These are phyloP conservation scores for Poecilus cupreus DNA, from an alignment of 2,888 invertebrate species.

Conservation along the genomic window DNA sequence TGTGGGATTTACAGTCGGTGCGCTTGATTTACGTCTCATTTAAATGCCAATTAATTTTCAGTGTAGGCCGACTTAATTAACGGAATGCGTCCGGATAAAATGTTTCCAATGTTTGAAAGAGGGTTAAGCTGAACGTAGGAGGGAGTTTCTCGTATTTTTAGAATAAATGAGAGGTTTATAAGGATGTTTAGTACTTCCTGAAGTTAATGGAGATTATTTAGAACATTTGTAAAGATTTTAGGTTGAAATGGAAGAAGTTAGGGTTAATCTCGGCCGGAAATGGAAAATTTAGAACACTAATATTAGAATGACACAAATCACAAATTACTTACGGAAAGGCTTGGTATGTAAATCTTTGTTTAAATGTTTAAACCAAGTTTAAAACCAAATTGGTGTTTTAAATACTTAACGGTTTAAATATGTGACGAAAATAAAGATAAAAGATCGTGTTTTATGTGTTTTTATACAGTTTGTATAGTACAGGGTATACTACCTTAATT, in stretches of 20 bases:
- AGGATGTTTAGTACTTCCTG: slow-evolving; percentile 4
- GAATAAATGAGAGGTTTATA: not conserved
- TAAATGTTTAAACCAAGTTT: no score
- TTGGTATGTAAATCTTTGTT: no score
- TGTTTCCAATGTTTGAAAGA: slow-evolving; percentile 17
- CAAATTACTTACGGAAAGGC: not conserved
- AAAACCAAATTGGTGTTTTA: no score
- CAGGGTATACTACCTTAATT: no score
- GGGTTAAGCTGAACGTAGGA: slow-evolving; percentile 12
- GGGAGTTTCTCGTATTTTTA: slow-evolving; percentile 1
- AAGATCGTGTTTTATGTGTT: no score
- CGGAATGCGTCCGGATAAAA: slow-evolving; percentile 21
- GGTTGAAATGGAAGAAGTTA: not conserved
- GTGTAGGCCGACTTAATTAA: slow-evolving; percentile 27
- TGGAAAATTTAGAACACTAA: not conserved
- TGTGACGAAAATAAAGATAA: no score
- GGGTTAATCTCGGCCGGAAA: not conserved
- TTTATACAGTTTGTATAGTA: no score
- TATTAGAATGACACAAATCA: not conserved
- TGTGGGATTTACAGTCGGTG: slow-evolving; percentile 19
- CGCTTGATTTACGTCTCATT: slow-evolving; percentile 33
- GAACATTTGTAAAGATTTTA: slow-evolving; percentile 1
- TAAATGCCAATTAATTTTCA: slow-evolving; percentile 44
- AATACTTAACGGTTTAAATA: no score
- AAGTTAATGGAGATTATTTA: slow-evolving; percentile 10